Percentiles rank a stretch among this genome's conserved stretches.
Evolutionary conservation across 2,113 vertebrate genomes (phyloP).

Genomic region (Myodes glareolus): DNA sequence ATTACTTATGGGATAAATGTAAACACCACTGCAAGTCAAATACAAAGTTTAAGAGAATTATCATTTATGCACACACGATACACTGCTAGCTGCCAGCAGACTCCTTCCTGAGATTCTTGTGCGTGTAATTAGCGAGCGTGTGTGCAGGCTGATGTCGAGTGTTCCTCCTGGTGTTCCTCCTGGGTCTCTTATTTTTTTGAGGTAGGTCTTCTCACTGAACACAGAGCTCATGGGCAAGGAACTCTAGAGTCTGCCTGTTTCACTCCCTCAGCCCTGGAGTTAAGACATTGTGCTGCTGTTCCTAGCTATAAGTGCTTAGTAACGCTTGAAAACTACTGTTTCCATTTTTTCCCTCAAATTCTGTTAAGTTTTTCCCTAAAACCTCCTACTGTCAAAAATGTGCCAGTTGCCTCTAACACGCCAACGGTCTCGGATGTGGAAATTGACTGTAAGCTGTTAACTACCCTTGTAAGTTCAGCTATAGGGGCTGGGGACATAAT

Average conservation of each 20-base stretch:
- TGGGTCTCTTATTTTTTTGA: neutral
- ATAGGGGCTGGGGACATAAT: neutral
- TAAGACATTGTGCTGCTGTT: neutral
- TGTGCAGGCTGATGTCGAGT: neutral
- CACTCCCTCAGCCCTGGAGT: neutral
- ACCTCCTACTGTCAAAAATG: neutral
- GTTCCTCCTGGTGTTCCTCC: neutral
- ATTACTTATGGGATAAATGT: neutral
- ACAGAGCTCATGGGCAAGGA: neutral
- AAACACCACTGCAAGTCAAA: neutral
- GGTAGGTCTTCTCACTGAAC: neutral
- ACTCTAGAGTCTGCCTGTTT: neutral
- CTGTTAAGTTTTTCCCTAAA: neutral
- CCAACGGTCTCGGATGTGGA: neutral
- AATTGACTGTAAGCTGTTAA: slow-evolving; percentile 18
- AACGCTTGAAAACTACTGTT: neutral
- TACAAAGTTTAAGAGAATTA: neutral
- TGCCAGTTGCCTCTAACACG: neutral
- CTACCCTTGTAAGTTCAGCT: neutral
- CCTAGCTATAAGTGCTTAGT: neutral
- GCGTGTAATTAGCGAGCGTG: neutral
- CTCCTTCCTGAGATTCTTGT: neutral
- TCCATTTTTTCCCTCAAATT: neutral
- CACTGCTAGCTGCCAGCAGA: neutral
- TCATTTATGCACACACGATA: neutral